Percentiles rank a stretch among this genome's conserved stretches.
phyloP scores from a whole-genome alignment of 2,888 invertebrate species.

The Lamproptera curius region DNA sequence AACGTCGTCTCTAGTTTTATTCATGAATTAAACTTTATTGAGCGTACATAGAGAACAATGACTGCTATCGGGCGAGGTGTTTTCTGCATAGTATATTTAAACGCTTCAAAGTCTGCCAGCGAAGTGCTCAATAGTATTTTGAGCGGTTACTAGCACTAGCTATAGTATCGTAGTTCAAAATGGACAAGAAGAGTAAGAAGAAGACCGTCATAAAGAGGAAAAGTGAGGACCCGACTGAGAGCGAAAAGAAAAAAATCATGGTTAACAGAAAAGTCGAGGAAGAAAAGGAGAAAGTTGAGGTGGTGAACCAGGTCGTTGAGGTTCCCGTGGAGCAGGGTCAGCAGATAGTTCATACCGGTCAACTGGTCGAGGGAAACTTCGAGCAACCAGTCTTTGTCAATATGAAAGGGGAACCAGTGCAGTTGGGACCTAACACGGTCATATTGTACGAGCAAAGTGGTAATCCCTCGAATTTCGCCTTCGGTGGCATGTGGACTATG shows the following conservation, averaged over 20 bases:
- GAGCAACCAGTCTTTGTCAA: conserved; percentile 74
- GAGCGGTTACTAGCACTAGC: conserved; percentile 35
- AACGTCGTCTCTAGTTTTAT: conserved; percentile 1
- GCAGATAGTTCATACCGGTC: conserved; percentile 68
- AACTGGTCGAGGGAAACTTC: conserved; percentile 68
- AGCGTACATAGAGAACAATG: conserved; percentile 39
- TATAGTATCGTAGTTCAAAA: conserved; percentile 46
- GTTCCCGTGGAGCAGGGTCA: conserved; percentile 69
- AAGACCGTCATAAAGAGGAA: conserved; percentile 71
- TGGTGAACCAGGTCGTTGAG: conserved; percentile 66
- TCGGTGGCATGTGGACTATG: conserved; percentile 75
- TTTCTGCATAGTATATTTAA: conserved; percentile 28
- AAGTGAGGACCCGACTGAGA: conserved; percentile 61
- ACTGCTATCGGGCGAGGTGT: conserved; percentile 47
- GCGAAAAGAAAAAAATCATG: conserved; percentile 68
- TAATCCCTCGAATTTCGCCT: conserved; percentile 67
- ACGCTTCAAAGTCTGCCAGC: conserved; percentile 28
- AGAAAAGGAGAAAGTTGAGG: conserved; percentile 65
- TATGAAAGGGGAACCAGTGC: conserved; percentile 72
- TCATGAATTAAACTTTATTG: conserved; percentile 15
- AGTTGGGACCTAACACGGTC: conserved; percentile 70
- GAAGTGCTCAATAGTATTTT: conserved; percentile 27
- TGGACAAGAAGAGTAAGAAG: conserved; percentile 76
- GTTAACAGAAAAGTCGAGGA: conserved; percentile 53
- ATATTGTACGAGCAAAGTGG: conserved; percentile 72